Evolutionary conservation across 2,888 invertebrate species (phyloP).

Genomic region (Aricia artaxerxes): DNA sequence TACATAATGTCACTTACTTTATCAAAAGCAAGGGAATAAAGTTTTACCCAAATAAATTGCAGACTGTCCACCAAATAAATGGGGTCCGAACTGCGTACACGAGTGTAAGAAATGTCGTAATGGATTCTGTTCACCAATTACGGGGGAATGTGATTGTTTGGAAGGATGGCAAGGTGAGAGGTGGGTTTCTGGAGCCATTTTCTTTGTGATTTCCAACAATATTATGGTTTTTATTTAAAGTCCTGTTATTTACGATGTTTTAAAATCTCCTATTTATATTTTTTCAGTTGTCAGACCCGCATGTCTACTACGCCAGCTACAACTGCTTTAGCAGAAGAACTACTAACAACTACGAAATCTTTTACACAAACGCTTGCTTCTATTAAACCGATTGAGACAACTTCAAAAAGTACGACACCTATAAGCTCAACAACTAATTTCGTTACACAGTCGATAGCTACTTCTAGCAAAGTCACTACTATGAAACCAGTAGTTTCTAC

Average conservation of each 20-base stretch:
- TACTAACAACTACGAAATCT: constrained; percentile 64
- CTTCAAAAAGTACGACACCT: constrained; percentile 43
- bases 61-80: constrained; percentile 85
- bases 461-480: constrained; percentile 30
- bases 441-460: constrained; percentile 38
- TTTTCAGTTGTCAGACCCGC: constrained; percentile 70
- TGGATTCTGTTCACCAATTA: constrained; percentile 82
- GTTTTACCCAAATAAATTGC: not conserved
- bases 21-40: not conserved
- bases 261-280: constrained; percentile 44
- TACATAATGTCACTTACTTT: not conserved
- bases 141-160: constrained; percentile 84
- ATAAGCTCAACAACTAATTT: constrained; percentile 37
- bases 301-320: constrained; percentile 57
- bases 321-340: constrained; percentile 56
- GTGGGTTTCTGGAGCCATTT: constrained; percentile 74
- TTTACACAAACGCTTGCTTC: constrained; percentile 46
- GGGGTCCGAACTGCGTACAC: constrained; percentile 87
- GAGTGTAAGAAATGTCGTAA: constrained; percentile 82
- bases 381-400: constrained; percentile 50
- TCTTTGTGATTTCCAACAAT: too few species aligned
- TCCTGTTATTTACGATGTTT: not conserved
- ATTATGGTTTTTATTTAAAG: not conserved
- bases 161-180: constrained; percentile 85
- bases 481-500: constrained; percentile 8